Evolutionary conservation across 2,113 vertebrate species (phyloP).

Genomic region (Lamprotornis superbus): DNA sequence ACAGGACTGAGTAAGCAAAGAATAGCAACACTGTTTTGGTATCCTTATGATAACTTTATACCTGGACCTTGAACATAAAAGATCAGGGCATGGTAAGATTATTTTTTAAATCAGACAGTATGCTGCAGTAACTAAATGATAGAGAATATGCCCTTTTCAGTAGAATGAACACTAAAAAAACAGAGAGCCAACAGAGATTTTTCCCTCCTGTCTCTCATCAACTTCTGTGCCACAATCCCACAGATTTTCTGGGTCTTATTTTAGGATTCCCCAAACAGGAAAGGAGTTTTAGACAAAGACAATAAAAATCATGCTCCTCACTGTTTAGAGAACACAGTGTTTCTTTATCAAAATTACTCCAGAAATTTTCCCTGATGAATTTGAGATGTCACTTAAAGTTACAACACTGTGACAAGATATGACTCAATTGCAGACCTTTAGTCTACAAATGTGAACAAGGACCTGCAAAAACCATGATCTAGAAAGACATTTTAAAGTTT

Average conservation of each 20-base stretch:
- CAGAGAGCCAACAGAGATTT: background rate
- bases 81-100: background rate
- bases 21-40: background rate
- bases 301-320: background rate
- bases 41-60: background rate
- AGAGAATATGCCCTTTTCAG: background rate
- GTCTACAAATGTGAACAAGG: background rate
- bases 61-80: background rate
- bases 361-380: background rate
- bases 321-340: background rate
- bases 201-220: background rate
- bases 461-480: background rate
- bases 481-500: background rate
- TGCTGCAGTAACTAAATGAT: background rate
- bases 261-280: background rate
- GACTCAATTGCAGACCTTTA: background rate
- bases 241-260: background rate
- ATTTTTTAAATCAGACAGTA: background rate
- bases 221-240: background rate
- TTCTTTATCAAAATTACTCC: background rate
- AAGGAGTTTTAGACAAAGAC: background rate
- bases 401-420: background rate
- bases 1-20: background rate
- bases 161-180: background rate
- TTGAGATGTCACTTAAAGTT: background rate